phyloP scores from a whole-genome alignment of 2,888 invertebrate species.

The Tenthredo notha region DNA sequence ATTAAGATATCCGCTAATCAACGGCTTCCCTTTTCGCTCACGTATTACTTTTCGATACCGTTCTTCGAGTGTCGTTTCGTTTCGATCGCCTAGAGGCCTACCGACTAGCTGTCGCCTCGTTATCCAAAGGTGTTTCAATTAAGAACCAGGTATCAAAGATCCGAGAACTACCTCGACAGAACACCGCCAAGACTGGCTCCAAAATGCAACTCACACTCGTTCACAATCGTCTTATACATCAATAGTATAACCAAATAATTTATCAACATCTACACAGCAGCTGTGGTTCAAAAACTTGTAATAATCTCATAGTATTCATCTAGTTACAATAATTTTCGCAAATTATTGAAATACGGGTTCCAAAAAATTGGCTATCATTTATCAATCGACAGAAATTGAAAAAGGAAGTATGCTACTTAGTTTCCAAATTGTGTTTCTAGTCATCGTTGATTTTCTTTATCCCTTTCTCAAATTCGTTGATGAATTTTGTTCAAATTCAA shows the following conservation, averaged over 20 bases:
- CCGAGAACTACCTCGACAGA: conserved; percentile 11
- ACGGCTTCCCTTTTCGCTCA: conserved; percentile 59
- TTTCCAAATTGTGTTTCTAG: neutral
- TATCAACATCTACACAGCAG: neutral
- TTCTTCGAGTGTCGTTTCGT: conserved; percentile 20
- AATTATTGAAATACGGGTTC: neutral
- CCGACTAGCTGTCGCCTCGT: conserved; percentile 45
- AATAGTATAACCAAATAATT: neutral
- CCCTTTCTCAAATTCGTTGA: too few species aligned
- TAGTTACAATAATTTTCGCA: neutral
- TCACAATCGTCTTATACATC: neutral
- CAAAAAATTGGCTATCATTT: neutral
- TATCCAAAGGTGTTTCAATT: conserved; percentile 48
- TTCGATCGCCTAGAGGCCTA: conserved; percentile 10
- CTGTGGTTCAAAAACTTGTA: neutral
- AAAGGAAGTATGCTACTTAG: neutral
- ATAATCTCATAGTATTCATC: neutral
- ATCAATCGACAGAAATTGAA: neutral
- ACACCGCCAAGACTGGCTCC: conserved; percentile 8
- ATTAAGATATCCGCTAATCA: conserved; percentile 76
- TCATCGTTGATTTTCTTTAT: too few species aligned
- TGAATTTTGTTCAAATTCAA: too few species aligned
- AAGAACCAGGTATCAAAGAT: conserved; percentile 37
- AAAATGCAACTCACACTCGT: conserved; percentile 20
- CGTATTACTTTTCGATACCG: conserved; percentile 1